Evolutionary conservation across 2,888 invertebrate species (phyloP), one percentile per base, ranked within the genome.

Genomic region (Ennomos fuscantarius): DNA sequence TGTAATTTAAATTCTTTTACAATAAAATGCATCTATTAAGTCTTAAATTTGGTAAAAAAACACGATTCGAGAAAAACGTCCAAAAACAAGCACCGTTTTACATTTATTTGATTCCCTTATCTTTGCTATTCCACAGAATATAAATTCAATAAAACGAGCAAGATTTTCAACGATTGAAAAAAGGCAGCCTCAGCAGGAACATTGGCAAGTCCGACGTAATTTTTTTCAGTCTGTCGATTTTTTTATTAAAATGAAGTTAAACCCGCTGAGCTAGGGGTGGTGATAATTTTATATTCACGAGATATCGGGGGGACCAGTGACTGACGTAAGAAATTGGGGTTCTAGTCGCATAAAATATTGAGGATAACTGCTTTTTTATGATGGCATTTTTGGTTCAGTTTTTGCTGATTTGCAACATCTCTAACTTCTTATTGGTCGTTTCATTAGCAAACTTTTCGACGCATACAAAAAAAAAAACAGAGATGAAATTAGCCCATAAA

Each of bases 191-290:
- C 74, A 73, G 75, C 79, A 39, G 43, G 75, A 79, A 78, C 81
- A 78, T 81, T 76, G 80, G 76, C 76, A 72, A 75, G 73, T 74
- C 75, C 65, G 69, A 69, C 49, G 73, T 72, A 68, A 69, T 79
- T 79, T 79, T 82, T 76, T 74, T 73, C 47, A 72, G 63, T 65
- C 63, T 61, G 63, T 66, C 60, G 69, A 72, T 78, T 78, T 82
- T 82, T 87, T 86, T 88, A 86, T 85, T 87, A 84, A 88, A 89
- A 89, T 84, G 79, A 84, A 86, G 83, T 86, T 83, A 86, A 87
- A 82, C 75, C 73, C 73, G 87, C 87, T 78, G 86, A 84, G 70
- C 82, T 78, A 74, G 81, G 70, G 68, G 78, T 74, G 84, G 87
- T 81, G 89, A 87, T 86, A 86, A 90, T 89, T 89, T 89, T 86